Evolutionary conservation across 2,113 vertebrate species (phyloP), one percentile per base, ranked within the genome.

Genomic region (Myotis brandtii): DNA sequence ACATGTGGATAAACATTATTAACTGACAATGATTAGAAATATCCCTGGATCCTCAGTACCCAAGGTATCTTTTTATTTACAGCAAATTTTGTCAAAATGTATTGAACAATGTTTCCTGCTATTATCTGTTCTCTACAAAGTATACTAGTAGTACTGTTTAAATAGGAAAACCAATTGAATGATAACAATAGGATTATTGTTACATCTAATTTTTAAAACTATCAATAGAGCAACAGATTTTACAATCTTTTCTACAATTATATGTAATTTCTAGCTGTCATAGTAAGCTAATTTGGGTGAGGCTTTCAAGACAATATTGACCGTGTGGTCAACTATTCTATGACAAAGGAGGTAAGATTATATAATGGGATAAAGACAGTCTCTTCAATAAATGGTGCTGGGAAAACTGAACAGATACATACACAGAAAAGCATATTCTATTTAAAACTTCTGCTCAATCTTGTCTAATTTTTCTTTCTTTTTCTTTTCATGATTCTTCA

Each of bases 41-140:
- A 80, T 40, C 2, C 5, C 34, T 87, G 18, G 17, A 46, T 88
- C 6, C 9, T 40, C 10, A 40, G 48, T 81, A 54, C 3, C 7
- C 46, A 87, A 92, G 27, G 18, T 30, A 50, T n/a, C 59, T 76
- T 94, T 94, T 93, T 37, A 32, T 52, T 93, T 81, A 81, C 17
- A 94, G 1, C 3, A 52, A 21, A 62, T 91, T 72, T 69, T 72
- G 32, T 76, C 30, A 67, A 62, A 84, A 50, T 70, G 2, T 76
- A 32, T 72, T 81, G 23, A 96, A 87, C 2, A 72, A 46, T 76
- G 6, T 75, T 87, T 23, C 16, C 0, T 79, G 54, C 10, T 94
- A 14, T 84, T 50, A 23, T 79, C 13, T 90, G 32, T 79, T 90
- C 13, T 91, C 20, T 81, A 54, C 10, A 88, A 84, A 88, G 40